Evolutionary conservation across 2,113 vertebrate genomes (phyloP), one percentile per base, ranked within the genome.

Genomic region (Lampris incognitus): DNA sequence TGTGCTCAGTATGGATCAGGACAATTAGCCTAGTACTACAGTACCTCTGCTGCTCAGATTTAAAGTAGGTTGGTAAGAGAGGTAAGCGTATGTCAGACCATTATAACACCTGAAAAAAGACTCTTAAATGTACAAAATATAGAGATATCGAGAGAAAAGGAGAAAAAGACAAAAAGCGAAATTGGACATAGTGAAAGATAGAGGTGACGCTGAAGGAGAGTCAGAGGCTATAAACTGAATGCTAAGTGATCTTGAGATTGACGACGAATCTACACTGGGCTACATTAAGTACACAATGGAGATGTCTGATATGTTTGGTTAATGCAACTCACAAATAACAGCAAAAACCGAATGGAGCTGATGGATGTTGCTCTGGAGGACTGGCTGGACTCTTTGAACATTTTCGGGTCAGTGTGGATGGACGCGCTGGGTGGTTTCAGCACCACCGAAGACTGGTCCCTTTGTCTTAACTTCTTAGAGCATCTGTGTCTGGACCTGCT

Each of bases 381-480:
- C 74, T 89, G 85, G 81, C 55, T 78, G 9, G 78, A 85, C 42
- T 83, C 82, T 69, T 46, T 92, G 81, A 84, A 84, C 56, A 72
- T 92, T 66, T 89, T 91, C 50, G 90, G 90, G 36, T 85, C 84
- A 3, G 66, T 86, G 49, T 93, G 88, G 87, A 66, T 87, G 74
- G 81, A 87, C 40, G 57, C 74, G 3, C 63, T 91, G 50, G 87
- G 69, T 36, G 48, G 74, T 5, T 68, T 44, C 11, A 75, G 73
- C 40, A 38, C 9, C 0, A 42, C 4, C 13, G 86, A 87, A 44
- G 72, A 78, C 77, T 94, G 92, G 92, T 76, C 74, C 0, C 1
- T 88, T 37, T 93, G 91, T 74, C 39, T 92, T 62, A 58, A 65
- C 50, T 72, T 92, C 36, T 56, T 92, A 7, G 90, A 93, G 56